phyloP scores from a whole-genome alignment of 53 echinoderm and acorn worm genomes.

The Stichopus horrens region DNA sequence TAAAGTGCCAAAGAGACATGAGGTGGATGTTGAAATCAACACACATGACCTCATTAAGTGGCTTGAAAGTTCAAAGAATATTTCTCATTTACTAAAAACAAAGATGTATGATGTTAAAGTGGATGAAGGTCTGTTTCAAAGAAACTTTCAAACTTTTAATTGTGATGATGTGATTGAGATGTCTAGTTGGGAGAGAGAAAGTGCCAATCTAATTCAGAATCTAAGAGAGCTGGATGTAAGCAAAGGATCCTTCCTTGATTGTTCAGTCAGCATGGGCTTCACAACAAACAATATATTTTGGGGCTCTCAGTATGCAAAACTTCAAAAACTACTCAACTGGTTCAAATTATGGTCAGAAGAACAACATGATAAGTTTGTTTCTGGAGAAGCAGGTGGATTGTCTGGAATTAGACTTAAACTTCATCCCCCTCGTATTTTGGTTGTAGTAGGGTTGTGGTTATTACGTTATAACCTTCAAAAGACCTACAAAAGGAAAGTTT shows the following conservation, averaged over 20 bases:
- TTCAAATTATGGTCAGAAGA: constrained; percentile 34
- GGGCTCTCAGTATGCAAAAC: constrained; percentile 34
- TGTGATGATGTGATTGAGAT: constrained; percentile 28
- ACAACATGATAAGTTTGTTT: not conserved
- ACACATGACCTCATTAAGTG: not conserved
- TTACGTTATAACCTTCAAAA: constrained; percentile 28
- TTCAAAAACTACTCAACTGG: constrained; percentile 45
- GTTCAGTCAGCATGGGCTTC: constrained; percentile 17
- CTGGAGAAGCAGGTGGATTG: not conserved
- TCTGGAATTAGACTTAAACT: constrained; percentile 24
- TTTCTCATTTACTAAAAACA: not conserved
- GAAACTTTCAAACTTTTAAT: not conserved
- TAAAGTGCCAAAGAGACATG: constrained; percentile 37
- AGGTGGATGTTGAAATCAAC: constrained; percentile 22
- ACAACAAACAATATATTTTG: constrained; percentile 12
- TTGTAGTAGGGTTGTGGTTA: constrained; percentile 43
- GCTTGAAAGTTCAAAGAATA: not conserved
- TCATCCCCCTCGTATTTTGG: constrained; percentile 36
- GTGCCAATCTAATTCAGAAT: not conserved
- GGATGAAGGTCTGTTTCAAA: constrained; percentile 30
- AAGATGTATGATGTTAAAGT: not conserved
- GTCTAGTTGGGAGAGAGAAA: not conserved
- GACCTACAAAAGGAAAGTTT: not conserved
- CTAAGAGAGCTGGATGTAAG: not conserved
- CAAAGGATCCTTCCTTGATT: constrained; percentile 27